Percentiles rank a stretch among this genome's conserved stretches.
phyloP scores from a whole-genome alignment of 2,888 invertebrate species.

The Agrenia bidenticulata region DNA sequence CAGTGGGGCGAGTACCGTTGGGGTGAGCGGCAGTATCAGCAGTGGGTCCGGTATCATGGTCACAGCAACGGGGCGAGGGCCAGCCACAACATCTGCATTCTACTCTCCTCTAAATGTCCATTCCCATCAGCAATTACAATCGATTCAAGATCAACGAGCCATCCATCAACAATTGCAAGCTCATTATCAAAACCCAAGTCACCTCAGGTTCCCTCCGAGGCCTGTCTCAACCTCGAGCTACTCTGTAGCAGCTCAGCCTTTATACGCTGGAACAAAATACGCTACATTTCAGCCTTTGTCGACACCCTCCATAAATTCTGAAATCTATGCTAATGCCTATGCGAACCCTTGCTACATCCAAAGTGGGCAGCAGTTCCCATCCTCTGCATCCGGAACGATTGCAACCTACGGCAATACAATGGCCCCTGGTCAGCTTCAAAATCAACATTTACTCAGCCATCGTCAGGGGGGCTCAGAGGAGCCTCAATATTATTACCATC shows the following conservation, averaged over 20 bases:
- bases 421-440: constrained; percentile 18
- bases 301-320: constrained; percentile 22
- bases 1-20: not conserved
- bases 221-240: constrained; percentile 34
- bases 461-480: not conserved
- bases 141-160: constrained; percentile 17
- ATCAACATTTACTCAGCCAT: constrained; percentile 26
- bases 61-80: constrained; percentile 41
- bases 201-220: constrained; percentile 17
- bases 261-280: constrained; percentile 35
- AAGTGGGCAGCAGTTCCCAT: constrained; percentile 25
- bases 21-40: not conserved
- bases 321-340: constrained; percentile 19
- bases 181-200: constrained; percentile 40
- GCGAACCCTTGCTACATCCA: constrained; percentile 9
- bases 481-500: constrained; percentile 40
- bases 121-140: constrained; percentile 25
- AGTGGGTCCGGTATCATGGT: constrained; percentile 23
- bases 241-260: constrained; percentile 24
- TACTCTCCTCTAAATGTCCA: constrained; percentile 36
- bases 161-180: constrained; percentile 32
- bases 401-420: constrained; percentile 19
- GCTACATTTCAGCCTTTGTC: constrained; percentile 40
- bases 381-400: not conserved
- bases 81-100: constrained; percentile 34